phyloP scores from a whole-genome alignment of 2,113 vertebrate genomes.

The mouse (Mus musculus) region GRCm39 chr13:77174501-77175000 shows the following conservation, averaged over 20 bases:
- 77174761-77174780: constrained; percentile 40
- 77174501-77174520: not conserved
- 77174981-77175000: not conserved
- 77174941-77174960: constrained; percentile 12
- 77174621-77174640: constrained; percentile 62
- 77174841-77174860: constrained; percentile 22
- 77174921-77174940: not conserved
- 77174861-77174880: not conserved
- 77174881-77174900: constrained; percentile 33
- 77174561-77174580: constrained; percentile 34
- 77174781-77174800: constrained; percentile 36
- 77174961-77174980: not conserved
- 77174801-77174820: not conserved
- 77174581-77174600: constrained; percentile 57
- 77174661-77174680: constrained; percentile 69
- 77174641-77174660: constrained; percentile 53
- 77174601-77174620: constrained; percentile 7
- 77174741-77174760: not conserved
- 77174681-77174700: constrained; percentile 57
- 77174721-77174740: constrained; percentile 55
- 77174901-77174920: not conserved
- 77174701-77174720: constrained; percentile 71
- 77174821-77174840: not conserved
- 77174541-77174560: not conserved
- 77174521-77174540: not conserved